A percentile compares a stretch with the other conserved stretches of the same genome.
Evolutionary conservation across 2,113 vertebrate species (phyloP).

Genomic region (Shinisaurus crocodilurus): DNA sequence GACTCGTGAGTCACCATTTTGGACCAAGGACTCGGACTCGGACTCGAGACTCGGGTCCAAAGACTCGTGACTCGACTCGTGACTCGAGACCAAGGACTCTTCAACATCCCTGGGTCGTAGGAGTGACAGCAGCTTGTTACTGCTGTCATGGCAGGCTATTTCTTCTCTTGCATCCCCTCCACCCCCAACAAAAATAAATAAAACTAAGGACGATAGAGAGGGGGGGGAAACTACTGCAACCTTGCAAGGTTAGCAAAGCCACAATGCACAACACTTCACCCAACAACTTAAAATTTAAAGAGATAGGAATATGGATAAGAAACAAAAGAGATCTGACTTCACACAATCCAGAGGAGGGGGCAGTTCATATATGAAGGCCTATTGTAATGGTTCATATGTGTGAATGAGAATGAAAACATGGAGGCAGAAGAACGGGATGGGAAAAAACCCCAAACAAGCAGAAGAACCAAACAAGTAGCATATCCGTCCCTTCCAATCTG

Average conservation of each 20-base stretch:
- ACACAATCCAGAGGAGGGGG: no score
- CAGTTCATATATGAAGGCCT: background rate
- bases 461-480: constrained; percentile 1
- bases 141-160: background rate
- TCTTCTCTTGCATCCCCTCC: background rate
- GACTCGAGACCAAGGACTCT: no score
- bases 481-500: constrained; percentile 23
- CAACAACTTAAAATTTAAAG: background rate
- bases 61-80: no score
- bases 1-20: no score
- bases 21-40: no score
- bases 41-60: no score
- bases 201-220: background rate
- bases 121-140: background rate
- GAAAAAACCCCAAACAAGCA: background rate
- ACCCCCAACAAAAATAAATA: background rate
- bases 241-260: background rate
- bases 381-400: background rate
- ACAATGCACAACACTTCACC: background rate
- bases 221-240: background rate
- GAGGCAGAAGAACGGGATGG: background rate
- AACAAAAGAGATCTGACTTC: background rate
- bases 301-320: background rate
- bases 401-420: background rate
- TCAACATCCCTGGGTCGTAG: no score